A percentile compares a stretch with the other conserved stretches of the same genome.
Conservation (phyloP, 2,113 vertebrate genomes). For the Eretmochelys imbricata region DNA sequence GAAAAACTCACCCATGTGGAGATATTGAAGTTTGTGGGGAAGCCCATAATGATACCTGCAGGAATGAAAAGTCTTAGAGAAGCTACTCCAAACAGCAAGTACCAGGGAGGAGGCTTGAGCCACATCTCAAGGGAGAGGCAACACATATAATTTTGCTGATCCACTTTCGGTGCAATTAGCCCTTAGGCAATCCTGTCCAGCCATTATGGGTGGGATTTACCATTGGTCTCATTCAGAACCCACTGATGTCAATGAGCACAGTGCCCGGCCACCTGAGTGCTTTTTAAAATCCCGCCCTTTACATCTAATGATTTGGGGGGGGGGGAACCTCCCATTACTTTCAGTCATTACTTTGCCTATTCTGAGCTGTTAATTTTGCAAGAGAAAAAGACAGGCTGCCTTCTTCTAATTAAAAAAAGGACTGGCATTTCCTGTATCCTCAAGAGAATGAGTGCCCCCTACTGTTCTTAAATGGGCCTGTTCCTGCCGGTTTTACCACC, state of each 20-base stretch:
- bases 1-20: too few relatives aligned
- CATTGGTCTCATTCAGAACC: background rate
- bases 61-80: too few relatives aligned
- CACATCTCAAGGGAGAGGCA: too few relatives aligned
- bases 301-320: background rate
- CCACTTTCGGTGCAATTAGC: background rate
- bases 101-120: too few relatives aligned
- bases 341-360: background rate
- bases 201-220: background rate
- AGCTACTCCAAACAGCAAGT: too few relatives aligned
- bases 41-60: too few relatives aligned
- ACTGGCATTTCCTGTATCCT: background rate
- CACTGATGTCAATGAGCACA: background rate
- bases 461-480: conserved; percentile 4
- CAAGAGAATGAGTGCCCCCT: conserved; percentile 59
- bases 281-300: conserved; percentile 6
- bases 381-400: background rate
- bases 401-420: background rate
- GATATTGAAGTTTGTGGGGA: too few relatives aligned
- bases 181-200: background rate
- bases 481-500: background rate
- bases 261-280: background rate
- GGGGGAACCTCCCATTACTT: rapidly evolving
- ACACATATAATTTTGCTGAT: background rate
- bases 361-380: conserved; percentile 32